Percentiles rank a stretch among this genome's conserved stretches.
phyloP scores from a whole-genome alignment of 2,113 vertebrate species.

The Irena cyanogastra region DNA sequence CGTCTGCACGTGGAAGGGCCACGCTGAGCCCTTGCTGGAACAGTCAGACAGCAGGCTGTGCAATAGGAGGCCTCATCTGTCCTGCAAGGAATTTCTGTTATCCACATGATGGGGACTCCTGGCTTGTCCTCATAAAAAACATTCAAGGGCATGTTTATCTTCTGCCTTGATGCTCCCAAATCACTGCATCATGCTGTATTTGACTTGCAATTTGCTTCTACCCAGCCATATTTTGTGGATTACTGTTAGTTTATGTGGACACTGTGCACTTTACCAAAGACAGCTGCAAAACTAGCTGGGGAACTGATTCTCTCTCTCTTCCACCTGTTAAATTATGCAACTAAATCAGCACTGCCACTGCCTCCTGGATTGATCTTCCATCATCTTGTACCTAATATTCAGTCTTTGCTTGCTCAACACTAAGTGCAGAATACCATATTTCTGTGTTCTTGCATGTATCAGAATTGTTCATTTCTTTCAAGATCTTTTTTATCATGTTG shows the following conservation, averaged over 20 bases:
- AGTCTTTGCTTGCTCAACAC: not conserved
- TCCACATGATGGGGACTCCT: not conserved
- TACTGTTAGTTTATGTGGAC: not conserved
- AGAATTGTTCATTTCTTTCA: not conserved
- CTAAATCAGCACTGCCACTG: not conserved
- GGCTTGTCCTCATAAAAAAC: not conserved
- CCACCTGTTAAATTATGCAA: not conserved
- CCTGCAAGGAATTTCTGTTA: not conserved
- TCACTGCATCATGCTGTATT: not conserved
- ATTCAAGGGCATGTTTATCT: not conserved
- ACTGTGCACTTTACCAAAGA: not conserved
- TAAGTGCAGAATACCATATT: rapidly evolving
- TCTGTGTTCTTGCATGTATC: not conserved
- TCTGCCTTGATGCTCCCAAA: not conserved
- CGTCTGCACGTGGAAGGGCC: not conserved
- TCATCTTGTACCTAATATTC: not conserved
- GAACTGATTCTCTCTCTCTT: not conserved
- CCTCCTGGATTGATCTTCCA: not conserved
- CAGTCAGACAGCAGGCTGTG: not conserved
- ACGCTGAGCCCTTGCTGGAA: not conserved
- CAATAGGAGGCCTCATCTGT: not conserved
- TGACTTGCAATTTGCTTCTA: not conserved
- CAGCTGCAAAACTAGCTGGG: not conserved
- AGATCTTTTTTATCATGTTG: not conserved
- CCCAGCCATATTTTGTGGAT: not conserved